Base-by-base conservation (phyloP, 30 jellyfish, hydroid and myxozoan species). In the Mastigias papua region DNA sequence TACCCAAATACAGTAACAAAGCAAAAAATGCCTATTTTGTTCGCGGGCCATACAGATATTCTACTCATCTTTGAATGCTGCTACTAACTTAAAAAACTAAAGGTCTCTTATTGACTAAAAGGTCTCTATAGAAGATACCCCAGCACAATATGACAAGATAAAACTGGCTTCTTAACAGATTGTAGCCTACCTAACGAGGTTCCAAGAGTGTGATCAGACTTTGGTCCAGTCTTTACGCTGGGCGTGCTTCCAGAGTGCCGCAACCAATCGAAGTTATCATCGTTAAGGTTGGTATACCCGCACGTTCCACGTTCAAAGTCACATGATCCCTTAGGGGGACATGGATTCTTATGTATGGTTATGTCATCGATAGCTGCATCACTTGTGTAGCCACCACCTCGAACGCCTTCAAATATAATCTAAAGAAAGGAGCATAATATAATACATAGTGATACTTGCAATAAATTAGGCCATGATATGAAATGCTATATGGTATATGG, bases 351-450 rank as follows among this genome's bases (percentile, higher is more conserved):
- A 68, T 73, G 95, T 1, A 94, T 82, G 5, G 78, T 72, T 37
- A 94, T 64, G 80, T 94, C 99, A 86, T 94, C 99, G 22, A 94
- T 86, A 34, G 99, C 99, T 22, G 93, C 86, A 78, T 94, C 99
- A 69, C 98, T 91, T n/a, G 87, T 69, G 85, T 1, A 94, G 28
- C 84, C 90, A 9, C 90, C 89, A 61, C 99, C 99, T 16, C 97
- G 95, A 34, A 94, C 89, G 68, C 97, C 99, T 80, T 94, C 99
- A 64, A 94, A 73, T 46, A 94, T 81, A 26, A 94, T 78, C 99
- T 94, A 70, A 37, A 62, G 46, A 58, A 77, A 21, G 23, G 54
- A 15, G 42, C 22, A 16, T 28, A 16, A 15, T 69, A 10, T 7
- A 34, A 7, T 46, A 46, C 60, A 46, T 8, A 6, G 8, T 46